Evolutionary conservation across 2,888 invertebrate species (phyloP).

Genomic region (Oxycera nigricornis): DNA sequence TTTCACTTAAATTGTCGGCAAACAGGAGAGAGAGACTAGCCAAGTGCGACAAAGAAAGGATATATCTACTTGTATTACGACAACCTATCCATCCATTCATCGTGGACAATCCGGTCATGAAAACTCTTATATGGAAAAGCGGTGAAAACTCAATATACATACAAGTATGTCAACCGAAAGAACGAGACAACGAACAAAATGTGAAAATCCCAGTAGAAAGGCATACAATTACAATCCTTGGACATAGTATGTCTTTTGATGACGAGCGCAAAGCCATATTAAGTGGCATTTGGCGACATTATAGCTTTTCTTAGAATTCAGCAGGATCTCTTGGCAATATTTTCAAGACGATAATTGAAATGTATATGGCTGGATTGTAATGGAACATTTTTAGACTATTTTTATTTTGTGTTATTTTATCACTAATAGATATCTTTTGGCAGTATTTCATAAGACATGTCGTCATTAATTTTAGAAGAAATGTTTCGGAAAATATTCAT

Average conservation of each 20-base stretch:
- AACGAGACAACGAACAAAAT: background rate
- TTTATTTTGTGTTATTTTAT: too few species aligned
- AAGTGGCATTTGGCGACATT: conserved; percentile 31
- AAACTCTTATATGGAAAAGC: background rate
- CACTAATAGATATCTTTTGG: too few species aligned
- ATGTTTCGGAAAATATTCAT: too few species aligned
- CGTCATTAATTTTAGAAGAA: too few species aligned
- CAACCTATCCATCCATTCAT: background rate
- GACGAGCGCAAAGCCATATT: conserved; percentile 23
- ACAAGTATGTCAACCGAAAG: background rate
- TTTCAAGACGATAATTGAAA: too few species aligned
- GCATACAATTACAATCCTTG: background rate
- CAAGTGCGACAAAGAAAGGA: background rate
- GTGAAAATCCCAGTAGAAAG: background rate
- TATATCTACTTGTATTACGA: background rate
- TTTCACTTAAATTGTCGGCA: conserved; percentile 11
- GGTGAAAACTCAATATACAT: background rate
- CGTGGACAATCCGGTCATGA: background rate
- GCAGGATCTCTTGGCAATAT: too few species aligned
- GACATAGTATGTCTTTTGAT: background rate
- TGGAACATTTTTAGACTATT: too few species aligned
- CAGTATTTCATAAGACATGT: too few species aligned
- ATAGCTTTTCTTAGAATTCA: conserved; percentile 17
- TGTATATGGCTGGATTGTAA: too few species aligned
- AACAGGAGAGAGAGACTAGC: background rate